Base-by-base conservation (phyloP, 1,140 invertebrate genomes). In the Caligus rogercresseyi region DNA sequence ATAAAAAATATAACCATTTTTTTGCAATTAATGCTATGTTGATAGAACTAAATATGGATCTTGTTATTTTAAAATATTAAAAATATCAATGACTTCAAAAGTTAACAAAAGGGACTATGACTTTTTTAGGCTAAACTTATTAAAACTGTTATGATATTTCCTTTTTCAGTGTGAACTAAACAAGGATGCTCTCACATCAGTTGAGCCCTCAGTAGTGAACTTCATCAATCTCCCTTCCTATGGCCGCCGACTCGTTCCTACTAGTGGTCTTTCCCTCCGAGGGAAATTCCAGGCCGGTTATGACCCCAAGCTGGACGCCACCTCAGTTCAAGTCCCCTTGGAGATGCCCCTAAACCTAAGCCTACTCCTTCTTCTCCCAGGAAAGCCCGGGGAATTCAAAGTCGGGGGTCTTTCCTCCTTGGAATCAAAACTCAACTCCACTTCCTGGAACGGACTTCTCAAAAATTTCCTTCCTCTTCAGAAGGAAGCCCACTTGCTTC, bases 191-290 rank as follows among this genome's bases (percentile, higher is more conserved):
- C 14, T 2, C 18, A 20, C 2, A 14, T 56, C 54, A 53, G 54
- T 20, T 21, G 15, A 56, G 16, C 11, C 18, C n/a, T 18, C 20
- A n/a, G 57, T 31, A 18, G 51, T 60, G 18, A 60, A 60, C 19
- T 60, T 60, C 26, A 60, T 60, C 18, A 60, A 60, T 25, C 26
- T 60, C 16, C 57, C 57, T 18, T 19, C n/a, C 4, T 25, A n/a
- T 3, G 26, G 24, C 3, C 3, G 57, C 2, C 14, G 57, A 15
- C 26, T 60, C 7, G 57, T 60, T 43, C 18, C 23, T 13, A 43
- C 31, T 11, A 43, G 31, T 7, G 31, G 31, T 11, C n/a, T 43
- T 11, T 11, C 31, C 31, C 31, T 43, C 7, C 31, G n/a, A 11
- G 31, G 31, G n/a, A 43, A 43, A 43, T 11, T 43, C 31, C 31